Conservation (phyloP, 2,888 invertebrate species). For the Drosophila neoperkinsi region DNA sequence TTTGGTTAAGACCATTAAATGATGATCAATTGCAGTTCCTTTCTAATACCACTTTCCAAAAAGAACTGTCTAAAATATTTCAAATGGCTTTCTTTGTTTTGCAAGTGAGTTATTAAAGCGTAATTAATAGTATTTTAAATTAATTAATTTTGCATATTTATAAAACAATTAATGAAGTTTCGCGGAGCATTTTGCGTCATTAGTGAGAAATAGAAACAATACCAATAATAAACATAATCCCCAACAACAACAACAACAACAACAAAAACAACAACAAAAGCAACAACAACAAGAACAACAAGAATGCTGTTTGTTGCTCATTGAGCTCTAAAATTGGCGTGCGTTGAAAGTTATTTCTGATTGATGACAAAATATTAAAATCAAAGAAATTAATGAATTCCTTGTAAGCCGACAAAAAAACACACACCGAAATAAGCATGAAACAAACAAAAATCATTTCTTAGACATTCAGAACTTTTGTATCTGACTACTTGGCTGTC, state of each 20-base stretch:
- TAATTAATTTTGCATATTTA: conserved; percentile 80
- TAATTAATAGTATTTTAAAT: conserved; percentile 78
- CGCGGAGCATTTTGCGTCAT: conserved; percentile 63
- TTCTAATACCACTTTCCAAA: conserved; percentile 46
- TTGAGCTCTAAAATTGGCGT: conserved; percentile 64
- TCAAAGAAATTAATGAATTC: conserved; percentile 75
- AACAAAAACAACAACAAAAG: conserved; percentile 6
- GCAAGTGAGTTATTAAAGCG: conserved; percentile 70
- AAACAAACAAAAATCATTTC: conserved; percentile 45
- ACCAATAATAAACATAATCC: conserved; percentile 15
- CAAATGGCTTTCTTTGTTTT: conserved; percentile 67
- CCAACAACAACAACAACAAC: background rate
- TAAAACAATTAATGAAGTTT: conserved; percentile 78
- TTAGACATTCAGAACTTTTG: conserved; percentile 40
- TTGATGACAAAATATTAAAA: conserved; percentile 76
- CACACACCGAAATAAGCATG: conserved; percentile 45
- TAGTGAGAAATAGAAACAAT: conserved; percentile 45
- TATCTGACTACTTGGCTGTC: conserved; percentile 22
- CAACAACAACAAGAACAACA: conserved; percentile 2
- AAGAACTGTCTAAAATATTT: conserved; percentile 20
- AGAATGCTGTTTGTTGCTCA: conserved; percentile 52
- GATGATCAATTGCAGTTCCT: conserved; percentile 32
- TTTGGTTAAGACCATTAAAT: conserved; percentile 16
- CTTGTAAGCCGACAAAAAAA: conserved; percentile 61
- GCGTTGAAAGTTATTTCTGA: conserved; percentile 81